Evolutionary conservation across 2,113 vertebrate species (phyloP), one percentile per base, ranked within the genome.

Genomic region (Eulemur macaco): DNA sequence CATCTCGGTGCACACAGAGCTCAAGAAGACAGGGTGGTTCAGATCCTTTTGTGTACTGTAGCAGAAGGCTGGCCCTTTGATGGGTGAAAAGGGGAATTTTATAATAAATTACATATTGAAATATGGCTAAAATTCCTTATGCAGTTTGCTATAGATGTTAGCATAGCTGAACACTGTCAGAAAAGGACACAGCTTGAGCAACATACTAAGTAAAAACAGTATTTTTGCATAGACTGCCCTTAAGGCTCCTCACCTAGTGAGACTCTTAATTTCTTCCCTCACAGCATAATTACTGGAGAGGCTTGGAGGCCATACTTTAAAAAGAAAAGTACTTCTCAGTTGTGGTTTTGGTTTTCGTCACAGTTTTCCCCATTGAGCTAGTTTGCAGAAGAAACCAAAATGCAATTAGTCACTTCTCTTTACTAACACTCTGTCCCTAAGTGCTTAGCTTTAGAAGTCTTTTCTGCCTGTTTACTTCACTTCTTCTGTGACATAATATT

Each of bases 341-440:
- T 94, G 47, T 47, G 84, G 58, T 90, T 97, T 89, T 74, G 37
- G 8, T 82, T 86, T 91, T 96, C 6, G 0, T 93, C 89, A 63
- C 31, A 42, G n/a, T 87, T 89, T 69, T 42, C 25, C 50, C n/a
- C 37, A 68, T 34, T 63, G 42, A 66, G 50, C 27, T 87, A 74
- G 31, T 86, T 94, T 94, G 60, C n/a, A 85, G 47, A 82, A 85
- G 83, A 97, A 94, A 84, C 76, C 11, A 34, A 96, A 64, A 60
- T 25, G 88, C n/a, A 58, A 13, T 86, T 64, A 71, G 42, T 93
- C 34, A 63, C 13, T 64, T 64, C 52, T 80, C 52, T 96, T 50
- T 64, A 47, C 15, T n/a, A 56, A 74, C 39, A 14, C 27, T 77
- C n/a, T 45, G 8, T 37, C 5, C 29, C 27, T 69, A 39, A n/a